Evolutionary conservation across 2,797 vertebrate genomes (phyloP), one percentile per base, ranked within the genome.

Genomic region (Catostomus latipinnis): DNA sequence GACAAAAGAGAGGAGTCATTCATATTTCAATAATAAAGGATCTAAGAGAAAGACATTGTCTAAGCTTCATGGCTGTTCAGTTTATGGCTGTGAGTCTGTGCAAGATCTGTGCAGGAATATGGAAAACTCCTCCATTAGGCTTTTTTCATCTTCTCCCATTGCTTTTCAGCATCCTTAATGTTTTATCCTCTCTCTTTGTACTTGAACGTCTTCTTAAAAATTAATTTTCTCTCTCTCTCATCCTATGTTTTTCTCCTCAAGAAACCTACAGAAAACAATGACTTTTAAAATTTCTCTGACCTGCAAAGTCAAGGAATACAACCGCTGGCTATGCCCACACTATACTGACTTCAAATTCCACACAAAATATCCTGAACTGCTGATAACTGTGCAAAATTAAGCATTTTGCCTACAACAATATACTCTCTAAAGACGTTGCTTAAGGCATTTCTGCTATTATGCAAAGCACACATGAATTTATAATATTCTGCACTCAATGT

Each of bases 1-100:
- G 52, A 82, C 79, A 86, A 82, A 83, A n/a, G 63, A 53, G 67
- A 70, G 50, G 71, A 84, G 58, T 83, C 72, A 71, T 81, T 52
- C 68, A 65, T 80, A 88, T 90, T 89, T 89, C 80, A 87, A 90
- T 90, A 78, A 90, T 86, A 87, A 90, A 88, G 82, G 84, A 86
- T 86, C 82, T 84, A 73, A 86, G 82, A 80, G 76, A 75, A 82
- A 82, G 71, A 68, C 85, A 88, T 85, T 86, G 79, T 67, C 62
- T 66, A 34, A 34, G 56, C 22, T 62, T 66, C 76, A 69, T 74
- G 70, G 46, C 49, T 60, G 81, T 53, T 80, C 8, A 56, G 72
- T 57, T 71, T 76, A 60, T 63, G 65, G n/a, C 22, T n/a, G 58
- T 52, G 43, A 60, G 43, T 71, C 46, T 6, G 61, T 6, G 50